phyloP scores from a whole-genome alignment of 2,888 invertebrate species.

The Drosophila fulvimacula region DNA sequence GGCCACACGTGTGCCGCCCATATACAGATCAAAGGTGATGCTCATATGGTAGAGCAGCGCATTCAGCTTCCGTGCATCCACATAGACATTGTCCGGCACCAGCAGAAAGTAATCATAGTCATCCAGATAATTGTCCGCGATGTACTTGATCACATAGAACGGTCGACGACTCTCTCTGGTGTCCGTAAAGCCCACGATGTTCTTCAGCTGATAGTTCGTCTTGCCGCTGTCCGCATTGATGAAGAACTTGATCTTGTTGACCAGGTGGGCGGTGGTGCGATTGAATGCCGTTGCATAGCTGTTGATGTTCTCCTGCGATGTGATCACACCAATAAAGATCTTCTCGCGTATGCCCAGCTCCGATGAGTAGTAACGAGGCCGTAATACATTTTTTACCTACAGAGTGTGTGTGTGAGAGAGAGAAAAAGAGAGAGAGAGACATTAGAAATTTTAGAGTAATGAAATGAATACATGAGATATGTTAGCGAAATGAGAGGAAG shows the following conservation, averaged over 20 bases:
- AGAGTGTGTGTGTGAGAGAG: background rate
- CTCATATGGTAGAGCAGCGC: conserved; percentile 91
- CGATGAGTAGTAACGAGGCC: conserved; percentile 97
- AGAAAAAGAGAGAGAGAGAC: background rate
- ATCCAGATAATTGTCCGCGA: conserved; percentile 94
- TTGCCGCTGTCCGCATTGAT: conserved; percentile 87
- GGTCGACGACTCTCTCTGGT: conserved; percentile 90
- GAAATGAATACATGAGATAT: background rate
- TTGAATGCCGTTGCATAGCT: conserved; percentile 93
- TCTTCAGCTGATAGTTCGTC: conserved; percentile 87
- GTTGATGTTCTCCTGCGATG: conserved; percentile 90
- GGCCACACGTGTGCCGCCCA: conserved; percentile 89
- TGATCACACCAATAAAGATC: conserved; percentile 94
- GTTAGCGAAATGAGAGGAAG: background rate
- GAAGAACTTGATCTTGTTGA: conserved; percentile 93
- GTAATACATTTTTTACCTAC: conserved; percentile 88
- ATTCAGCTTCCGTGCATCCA: conserved; percentile 91
- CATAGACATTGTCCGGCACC: conserved; percentile 92
- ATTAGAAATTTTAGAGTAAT: background rate
- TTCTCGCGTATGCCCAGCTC: conserved; percentile 97
- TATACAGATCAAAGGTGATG: conserved; percentile 93
- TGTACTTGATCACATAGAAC: conserved; percentile 95
- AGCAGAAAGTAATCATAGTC: conserved; percentile 97
- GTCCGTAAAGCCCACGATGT: conserved; percentile 95
- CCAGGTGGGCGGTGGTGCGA: conserved; percentile 92